These are phyloP conservation scores for Pissodes strobi DNA, from an alignment of 1,140 invertebrate genomes.

Conservation along the genomic window DNA sequence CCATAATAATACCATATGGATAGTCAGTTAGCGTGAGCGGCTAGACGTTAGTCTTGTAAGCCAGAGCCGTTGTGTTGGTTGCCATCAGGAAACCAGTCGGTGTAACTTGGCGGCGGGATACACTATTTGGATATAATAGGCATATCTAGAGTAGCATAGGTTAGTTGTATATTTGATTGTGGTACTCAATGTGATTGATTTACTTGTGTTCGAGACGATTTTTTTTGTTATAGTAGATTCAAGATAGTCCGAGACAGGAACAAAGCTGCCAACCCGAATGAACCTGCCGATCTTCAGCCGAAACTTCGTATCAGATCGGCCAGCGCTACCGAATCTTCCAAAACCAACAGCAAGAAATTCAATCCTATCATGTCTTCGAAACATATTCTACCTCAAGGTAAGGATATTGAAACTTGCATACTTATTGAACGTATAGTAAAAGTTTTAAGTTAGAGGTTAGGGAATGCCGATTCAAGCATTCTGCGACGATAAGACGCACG, in stretches of 20 bases:
- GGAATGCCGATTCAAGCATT: not conserved
- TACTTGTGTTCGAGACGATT: not conserved
- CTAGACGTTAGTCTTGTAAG: too few relatives aligned
- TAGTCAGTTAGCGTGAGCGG: too few relatives aligned
- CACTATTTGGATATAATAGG: too few relatives aligned
- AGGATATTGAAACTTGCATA: too few relatives aligned
- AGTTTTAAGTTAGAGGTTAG: not conserved
- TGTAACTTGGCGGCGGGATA: too few relatives aligned
- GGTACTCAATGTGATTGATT: not conserved
- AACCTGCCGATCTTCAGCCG: conserved; percentile 64
- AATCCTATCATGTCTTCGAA: not conserved
- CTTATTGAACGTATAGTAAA: not conserved
- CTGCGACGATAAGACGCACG: too few relatives aligned
- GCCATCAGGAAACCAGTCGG: too few relatives aligned
- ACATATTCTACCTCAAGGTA: conserved; percentile 38
- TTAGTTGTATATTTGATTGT: too few relatives aligned
- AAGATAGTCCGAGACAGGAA: conserved; percentile 6
- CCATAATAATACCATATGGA: too few relatives aligned
- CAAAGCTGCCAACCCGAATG: conserved; percentile 5
- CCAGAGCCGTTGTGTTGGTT: too few relatives aligned
- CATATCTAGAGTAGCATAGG: too few relatives aligned
- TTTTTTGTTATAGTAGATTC: conserved; percentile 61
- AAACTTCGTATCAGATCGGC: conserved; percentile 70
- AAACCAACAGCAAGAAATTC: conserved; percentile 59
- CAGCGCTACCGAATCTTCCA: conserved; percentile 75